Base-by-base conservation (phyloP, 2,113 vertebrate genomes). In the Chaetura pelagica region DNA sequence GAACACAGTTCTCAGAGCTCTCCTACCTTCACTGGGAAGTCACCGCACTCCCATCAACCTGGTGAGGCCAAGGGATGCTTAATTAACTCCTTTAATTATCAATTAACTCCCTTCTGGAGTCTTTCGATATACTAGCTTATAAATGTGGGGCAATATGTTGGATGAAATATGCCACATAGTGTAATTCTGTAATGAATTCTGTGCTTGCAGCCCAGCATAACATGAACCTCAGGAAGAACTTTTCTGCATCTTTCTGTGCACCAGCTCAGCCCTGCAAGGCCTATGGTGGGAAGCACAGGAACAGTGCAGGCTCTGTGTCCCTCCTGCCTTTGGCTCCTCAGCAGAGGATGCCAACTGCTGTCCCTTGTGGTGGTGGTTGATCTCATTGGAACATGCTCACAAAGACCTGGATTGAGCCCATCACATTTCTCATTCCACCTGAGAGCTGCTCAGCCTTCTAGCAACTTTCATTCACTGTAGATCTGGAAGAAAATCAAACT, bases 391-490 rank as follows among this genome's bases (percentile, higher is more conserved):
- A 97, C 66, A 79, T 93, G 84, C 87, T 94, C 66, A 44, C 84
- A 66, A 85, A 52, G 75, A 89, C 81, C 68, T 76, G 88, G 80
- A n/a, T 3, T 30, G 59, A 86, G 72, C 84, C n/a, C 73, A 84
- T 44, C 30, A 1, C 6, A 35, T 34, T 69, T 57, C 89, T 91
- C 54, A 58, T 88, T 78, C 46, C 4, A 3, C 59, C 72, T 73
- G 82, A 95, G 87, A 91, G 89, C 75, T 93, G 92, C 38, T 94
- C 49, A 48, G 80, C 62, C 42, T 72, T 89, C 62, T 75, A 89
- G 91, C 78, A 84, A 81, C 78, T 75, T 89, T 30, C 35, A 63
- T 49, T 88, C 75, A 62, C 78, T 79, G 83, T 23, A 66, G 59
- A 49, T 20, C 64, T 75, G 94, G 76, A 91, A 94, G 69, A 80